Evolutionary conservation across 1,140 invertebrate species (phyloP), one percentile per base, ranked within the genome.

Genomic region (Luehdorfia chinensis): DNA sequence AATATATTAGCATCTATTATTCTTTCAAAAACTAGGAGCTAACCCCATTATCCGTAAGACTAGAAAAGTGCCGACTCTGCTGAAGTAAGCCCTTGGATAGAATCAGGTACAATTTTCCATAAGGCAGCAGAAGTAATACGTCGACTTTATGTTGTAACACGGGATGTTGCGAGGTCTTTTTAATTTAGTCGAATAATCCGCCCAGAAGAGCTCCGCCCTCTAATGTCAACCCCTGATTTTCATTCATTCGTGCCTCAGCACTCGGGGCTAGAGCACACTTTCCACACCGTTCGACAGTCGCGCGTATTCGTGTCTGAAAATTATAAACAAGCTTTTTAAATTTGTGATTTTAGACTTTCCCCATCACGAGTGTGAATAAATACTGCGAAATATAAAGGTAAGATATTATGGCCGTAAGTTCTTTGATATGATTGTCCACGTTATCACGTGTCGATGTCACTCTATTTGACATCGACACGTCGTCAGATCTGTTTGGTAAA

Each of bases 191-290:
- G 39, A 15, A n/a, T 43, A 30, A 28, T 27, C 25, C 39, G 39
- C 39, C 39, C 39, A 43, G 39, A 43, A 14, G 30, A 31, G 43
- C 43, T 33, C 43, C 43, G 43, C 43, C 43, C 43, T 46, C 43
- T 12, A 46, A 46, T 32, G 31, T 46, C 28, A 31, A 46, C 28
- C 43, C 43, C 31, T 46, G 28, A 32, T 21, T 46, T 18, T 19
- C 43, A 46, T 46, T 46, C 43, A 46, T 46, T 32, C 43, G 43
- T 23, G 28, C 28, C 30, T 27, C 43, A 31, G 28, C 43, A 7
- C 11, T 25, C 18, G 30, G 19, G 30, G 28, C 9, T 11, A 33
- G 43, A 9, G 43, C 30, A 46, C 43, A 30, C 18, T 15, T 23
- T 13, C 2, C 2, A n/a, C n/a, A 21, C 6, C 5, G 15, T 13